phyloP scores from a whole-genome alignment of 2,113 vertebrate genomes.

The Peromyscus californicus region DNA sequence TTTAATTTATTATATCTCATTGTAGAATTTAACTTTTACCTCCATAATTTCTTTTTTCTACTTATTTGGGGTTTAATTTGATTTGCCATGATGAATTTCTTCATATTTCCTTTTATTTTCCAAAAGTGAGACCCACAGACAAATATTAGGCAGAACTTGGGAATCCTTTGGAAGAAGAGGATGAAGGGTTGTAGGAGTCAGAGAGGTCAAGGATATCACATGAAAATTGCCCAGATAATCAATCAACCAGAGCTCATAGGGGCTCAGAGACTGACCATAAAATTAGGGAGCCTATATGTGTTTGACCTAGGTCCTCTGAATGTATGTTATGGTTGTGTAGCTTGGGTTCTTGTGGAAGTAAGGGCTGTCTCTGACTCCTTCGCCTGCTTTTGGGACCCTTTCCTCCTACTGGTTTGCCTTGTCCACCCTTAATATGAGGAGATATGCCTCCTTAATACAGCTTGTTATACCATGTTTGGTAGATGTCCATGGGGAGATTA shows the following conservation, averaged over 20 bases:
- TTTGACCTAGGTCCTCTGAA: neutral
- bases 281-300: neutral
- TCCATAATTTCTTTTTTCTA: neutral
- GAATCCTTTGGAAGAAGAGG: neutral
- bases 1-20: neutral
- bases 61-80: neutral
- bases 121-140: neutral
- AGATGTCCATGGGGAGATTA: neutral
- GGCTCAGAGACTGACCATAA: neutral
- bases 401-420: neutral
- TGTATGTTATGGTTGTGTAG: neutral
- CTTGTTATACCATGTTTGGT: neutral
- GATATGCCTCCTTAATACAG: neutral
- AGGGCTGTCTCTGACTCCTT: neutral
- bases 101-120: neutral
- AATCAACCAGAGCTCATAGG: neutral
- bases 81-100: neutral
- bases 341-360: neutral
- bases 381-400: neutral
- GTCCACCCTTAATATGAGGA: neutral
- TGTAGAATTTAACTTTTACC: neutral
- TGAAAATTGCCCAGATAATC: neutral
- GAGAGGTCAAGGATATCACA: neutral
- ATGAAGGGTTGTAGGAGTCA: neutral
- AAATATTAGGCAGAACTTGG: neutral